Conservation (phyloP, 1,140 invertebrate species). For the Drosophila pruinosa region DNA sequence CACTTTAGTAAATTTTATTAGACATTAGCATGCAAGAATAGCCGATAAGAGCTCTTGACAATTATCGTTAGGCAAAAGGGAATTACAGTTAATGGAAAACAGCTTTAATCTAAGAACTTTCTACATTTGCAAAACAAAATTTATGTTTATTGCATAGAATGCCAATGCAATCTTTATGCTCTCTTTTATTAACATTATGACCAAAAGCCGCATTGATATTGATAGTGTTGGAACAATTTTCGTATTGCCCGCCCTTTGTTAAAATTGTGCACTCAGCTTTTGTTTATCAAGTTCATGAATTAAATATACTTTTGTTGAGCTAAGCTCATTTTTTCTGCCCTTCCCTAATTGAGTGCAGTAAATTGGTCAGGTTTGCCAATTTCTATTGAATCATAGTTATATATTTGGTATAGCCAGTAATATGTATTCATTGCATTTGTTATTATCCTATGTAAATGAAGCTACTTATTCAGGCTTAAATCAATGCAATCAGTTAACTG, state of each 20-base stretch:
- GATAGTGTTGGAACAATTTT: background rate
- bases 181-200: background rate
- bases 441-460: too few relatives aligned
- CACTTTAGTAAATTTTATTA: constrained; percentile 19
- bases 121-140: background rate
- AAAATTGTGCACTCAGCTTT: background rate
- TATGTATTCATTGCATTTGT: too few relatives aligned
- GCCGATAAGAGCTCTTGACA: constrained; percentile 2
- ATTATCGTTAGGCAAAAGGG: background rate
- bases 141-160: background rate
- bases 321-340: background rate
- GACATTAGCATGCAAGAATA: constrained; percentile 20
- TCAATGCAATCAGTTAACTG: background rate
- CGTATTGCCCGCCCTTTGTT: background rate
- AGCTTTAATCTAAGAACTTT: background rate
- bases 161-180: constrained; percentile 12
- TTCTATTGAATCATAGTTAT: background rate
- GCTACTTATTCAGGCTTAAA: too few relatives aligned
- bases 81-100: background rate
- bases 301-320: background rate
- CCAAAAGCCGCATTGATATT: background rate
- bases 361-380: background rate
- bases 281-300: background rate
- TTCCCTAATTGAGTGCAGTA: background rate
- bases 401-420: background rate